These are phyloP conservation scores for Cromileptes altivelis DNA, from an alignment of 2,113 vertebrate species.

Conservation along the genomic window DNA sequence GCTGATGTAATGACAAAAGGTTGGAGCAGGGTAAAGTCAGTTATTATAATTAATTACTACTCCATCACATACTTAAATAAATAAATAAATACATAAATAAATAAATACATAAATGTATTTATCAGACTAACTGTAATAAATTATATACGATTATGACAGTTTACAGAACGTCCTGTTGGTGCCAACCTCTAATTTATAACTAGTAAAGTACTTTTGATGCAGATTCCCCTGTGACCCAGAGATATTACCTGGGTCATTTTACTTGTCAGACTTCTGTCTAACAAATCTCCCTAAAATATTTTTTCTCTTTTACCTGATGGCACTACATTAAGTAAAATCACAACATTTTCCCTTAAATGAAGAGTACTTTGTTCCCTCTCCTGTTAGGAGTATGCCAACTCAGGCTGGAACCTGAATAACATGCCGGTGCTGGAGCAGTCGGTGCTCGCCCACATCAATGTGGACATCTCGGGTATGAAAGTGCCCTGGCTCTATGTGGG, in stretches of 20 bases:
- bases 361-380: background rate
- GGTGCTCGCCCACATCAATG: constrained; percentile 96
- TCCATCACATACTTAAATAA: too few relatives aligned
- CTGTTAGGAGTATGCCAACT: constrained; percentile 93
- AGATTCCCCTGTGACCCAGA: background rate
- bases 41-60: too few relatives aligned
- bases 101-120: too few relatives aligned
- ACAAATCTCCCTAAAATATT: background rate
- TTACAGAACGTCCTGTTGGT: background rate
- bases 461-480: constrained; percentile 99
- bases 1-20: too few relatives aligned
- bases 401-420: constrained; percentile 99
- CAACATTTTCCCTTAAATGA: background rate
- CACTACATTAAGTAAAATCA: background rate
- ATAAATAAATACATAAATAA: too few relatives aligned
- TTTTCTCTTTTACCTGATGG: background rate
- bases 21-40: too few relatives aligned
- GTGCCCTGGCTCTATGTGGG: constrained; percentile 98
- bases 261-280: background rate
- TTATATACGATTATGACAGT: too few relatives aligned
- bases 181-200: background rate
- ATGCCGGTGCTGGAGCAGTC: constrained; percentile 99
- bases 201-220: background rate
- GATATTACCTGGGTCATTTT: background rate
- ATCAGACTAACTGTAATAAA: too few relatives aligned